phyloP scores from a whole-genome alignment of 2,113 vertebrate species.

The Corvus cornix region DNA sequence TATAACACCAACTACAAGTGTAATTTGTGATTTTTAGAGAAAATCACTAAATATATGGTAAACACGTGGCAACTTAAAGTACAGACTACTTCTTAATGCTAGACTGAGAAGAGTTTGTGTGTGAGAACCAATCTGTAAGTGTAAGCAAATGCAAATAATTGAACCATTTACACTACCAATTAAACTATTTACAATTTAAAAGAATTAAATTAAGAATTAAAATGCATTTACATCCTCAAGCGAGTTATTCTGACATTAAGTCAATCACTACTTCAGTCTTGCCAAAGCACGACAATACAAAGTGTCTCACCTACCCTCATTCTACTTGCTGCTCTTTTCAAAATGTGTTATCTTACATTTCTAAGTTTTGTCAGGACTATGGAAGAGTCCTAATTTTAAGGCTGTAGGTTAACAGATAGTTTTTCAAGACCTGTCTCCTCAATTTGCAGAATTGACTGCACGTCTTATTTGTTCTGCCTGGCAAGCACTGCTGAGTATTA shows the following conservation, averaged over 20 bases:
- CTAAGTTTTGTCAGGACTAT: not conserved
- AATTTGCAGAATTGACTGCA: not conserved
- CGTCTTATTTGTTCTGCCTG: not conserved
- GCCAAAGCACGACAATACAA: not conserved
- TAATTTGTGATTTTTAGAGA: not conserved
- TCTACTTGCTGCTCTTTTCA: not conserved
- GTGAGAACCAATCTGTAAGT: not conserved
- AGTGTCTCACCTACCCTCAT: not conserved
- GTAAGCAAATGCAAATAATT: not conserved
- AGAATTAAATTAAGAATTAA: not conserved
- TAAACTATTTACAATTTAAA: not conserved
- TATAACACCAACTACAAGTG: not conserved
- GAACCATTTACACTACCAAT: not conserved
- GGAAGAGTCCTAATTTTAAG: not conserved
- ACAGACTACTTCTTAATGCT: not conserved
- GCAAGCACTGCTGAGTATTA: not conserved
- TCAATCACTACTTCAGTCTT: not conserved
- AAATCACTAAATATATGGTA: not conserved
- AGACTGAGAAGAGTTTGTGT: not conserved
- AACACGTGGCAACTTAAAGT: not conserved
- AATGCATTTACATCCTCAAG: not conserved
- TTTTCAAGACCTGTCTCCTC: not conserved
- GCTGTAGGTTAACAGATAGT: not conserved
- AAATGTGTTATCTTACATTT: not conserved
- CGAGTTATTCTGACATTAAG: not conserved